These are phyloP conservation scores for Stichodactyla helianthus DNA, from an alignment of 64 coral and sea anemone genomes.

Conservation along the genomic window DNA sequence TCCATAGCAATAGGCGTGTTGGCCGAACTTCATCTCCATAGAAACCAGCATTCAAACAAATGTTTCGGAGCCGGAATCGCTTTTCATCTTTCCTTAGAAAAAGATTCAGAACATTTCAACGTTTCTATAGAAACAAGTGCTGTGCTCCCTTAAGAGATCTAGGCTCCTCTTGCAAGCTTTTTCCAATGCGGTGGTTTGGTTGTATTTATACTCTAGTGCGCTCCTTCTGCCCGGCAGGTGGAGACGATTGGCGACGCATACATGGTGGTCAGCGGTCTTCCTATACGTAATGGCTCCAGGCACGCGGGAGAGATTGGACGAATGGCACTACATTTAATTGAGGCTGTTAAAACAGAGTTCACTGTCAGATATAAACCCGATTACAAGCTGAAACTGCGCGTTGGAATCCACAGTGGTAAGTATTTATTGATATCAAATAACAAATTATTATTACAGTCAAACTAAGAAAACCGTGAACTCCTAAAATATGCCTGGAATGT, in stretches of 20 bases:
- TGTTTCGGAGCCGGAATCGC: not conserved
- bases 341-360: constrained; percentile 73
- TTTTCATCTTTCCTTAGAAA: not conserved
- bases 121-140: constrained; percentile 13
- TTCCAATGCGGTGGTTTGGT: constrained; percentile 60
- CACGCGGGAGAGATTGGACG: constrained; percentile 66
- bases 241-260: constrained; percentile 88
- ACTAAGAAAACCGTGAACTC: too few species aligned
- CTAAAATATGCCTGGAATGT: too few species aligned
- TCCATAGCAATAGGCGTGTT: not conserved
- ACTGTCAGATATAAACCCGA: constrained; percentile 57
- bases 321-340: constrained; percentile 66
- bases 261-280: constrained; percentile 77
- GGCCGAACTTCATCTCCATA: not conserved
- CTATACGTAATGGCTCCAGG: constrained; percentile 55
- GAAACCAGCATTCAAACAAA: not conserved
- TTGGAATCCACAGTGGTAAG: constrained; percentile 78
- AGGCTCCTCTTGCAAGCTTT: constrained; percentile 26
- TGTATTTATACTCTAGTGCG: constrained; percentile 77
- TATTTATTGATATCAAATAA: too few species aligned
- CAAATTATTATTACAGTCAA: too few species aligned
- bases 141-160: constrained; percentile 22
- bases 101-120: not conserved
- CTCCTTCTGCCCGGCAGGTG: constrained; percentile 75
- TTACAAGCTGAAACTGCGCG: constrained; percentile 60